phyloP scores from a whole-genome alignment of 2,888 invertebrate species.

The Agrochola macilenta region DNA sequence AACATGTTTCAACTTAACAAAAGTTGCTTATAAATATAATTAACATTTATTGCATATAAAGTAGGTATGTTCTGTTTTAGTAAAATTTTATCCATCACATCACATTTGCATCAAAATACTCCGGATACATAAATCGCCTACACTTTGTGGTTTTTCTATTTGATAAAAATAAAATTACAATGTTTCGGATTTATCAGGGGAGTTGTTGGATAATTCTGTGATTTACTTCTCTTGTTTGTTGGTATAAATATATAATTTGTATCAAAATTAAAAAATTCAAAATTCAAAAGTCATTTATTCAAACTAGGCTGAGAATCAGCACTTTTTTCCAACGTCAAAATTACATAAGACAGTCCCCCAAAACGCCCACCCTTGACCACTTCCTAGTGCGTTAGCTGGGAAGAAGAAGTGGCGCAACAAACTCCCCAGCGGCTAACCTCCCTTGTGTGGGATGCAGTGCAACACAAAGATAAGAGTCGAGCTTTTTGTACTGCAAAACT shows the following conservation, averaged over 20 bases:
- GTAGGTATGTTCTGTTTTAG: neutral
- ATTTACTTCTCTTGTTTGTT: neutral
- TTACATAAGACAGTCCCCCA: too few species aligned
- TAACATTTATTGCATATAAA: neutral
- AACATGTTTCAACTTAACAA: conserved; percentile 2
- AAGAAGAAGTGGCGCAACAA: too few species aligned
- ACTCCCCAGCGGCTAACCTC: too few species aligned
- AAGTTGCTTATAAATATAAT: neutral
- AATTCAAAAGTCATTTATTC: too few species aligned
- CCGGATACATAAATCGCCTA: neutral
- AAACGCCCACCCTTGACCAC: too few species aligned
- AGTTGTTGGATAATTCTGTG: neutral
- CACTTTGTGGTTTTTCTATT: neutral
- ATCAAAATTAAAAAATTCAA: too few species aligned
- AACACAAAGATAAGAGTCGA: neutral
- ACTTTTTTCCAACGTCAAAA: too few species aligned
- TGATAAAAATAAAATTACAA: neutral
- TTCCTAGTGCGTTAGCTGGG: too few species aligned
- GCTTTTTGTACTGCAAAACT: neutral
- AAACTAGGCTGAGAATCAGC: too few species aligned
- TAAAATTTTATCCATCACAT: neutral
- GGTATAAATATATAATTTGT: neutral
- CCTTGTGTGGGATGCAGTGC: neutral
- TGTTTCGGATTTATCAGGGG: neutral
- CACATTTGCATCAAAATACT: neutral